phyloP scores from a whole-genome alignment of 53 echinoderm and acorn worm genomes.

The Mesocentrotus franciscanus region DNA sequence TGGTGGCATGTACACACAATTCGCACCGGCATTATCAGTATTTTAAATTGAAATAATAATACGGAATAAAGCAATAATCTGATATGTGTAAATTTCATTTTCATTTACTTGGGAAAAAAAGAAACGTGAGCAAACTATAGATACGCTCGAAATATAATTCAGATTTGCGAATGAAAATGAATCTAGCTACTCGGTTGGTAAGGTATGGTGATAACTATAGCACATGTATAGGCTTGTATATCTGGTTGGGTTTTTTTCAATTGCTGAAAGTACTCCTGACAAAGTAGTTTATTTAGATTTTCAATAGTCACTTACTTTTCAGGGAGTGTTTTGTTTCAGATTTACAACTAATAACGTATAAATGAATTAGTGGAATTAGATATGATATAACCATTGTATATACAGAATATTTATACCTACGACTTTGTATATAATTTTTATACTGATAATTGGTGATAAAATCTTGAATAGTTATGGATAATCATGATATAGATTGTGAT shows the following conservation, averaged over 20 bases:
- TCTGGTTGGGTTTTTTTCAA: not conserved
- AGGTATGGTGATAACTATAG: not conserved
- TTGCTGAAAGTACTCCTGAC: not conserved
- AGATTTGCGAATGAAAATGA: not conserved
- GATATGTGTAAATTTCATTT: not conserved
- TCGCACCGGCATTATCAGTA: not conserved
- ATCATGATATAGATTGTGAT: constrained; percentile 57
- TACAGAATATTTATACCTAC: constrained; percentile 67
- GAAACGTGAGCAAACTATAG: not conserved
- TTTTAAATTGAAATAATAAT: not conserved
- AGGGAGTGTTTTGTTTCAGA: constrained; percentile 17
- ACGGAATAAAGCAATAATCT: not conserved
- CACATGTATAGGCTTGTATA: not conserved
- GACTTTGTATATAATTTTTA: constrained; percentile 62
- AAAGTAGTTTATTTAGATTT: not conserved
- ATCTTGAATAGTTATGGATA: constrained; percentile 17
- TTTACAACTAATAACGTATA: not conserved
- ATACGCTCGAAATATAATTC: not conserved
- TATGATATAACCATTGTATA: constrained; percentile 51
- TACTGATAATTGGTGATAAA: constrained; percentile 48
- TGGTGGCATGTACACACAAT: not conserved
- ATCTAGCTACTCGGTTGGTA: not conserved
- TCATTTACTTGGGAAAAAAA: not conserved
- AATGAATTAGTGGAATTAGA: constrained; percentile 13
- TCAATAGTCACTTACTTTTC: not conserved